A percentile compares a stretch with the other conserved stretches of the same genome.
Evolutionary conservation across 2,113 vertebrate species (phyloP).

Genomic region (Gyps fulvus): DNA sequence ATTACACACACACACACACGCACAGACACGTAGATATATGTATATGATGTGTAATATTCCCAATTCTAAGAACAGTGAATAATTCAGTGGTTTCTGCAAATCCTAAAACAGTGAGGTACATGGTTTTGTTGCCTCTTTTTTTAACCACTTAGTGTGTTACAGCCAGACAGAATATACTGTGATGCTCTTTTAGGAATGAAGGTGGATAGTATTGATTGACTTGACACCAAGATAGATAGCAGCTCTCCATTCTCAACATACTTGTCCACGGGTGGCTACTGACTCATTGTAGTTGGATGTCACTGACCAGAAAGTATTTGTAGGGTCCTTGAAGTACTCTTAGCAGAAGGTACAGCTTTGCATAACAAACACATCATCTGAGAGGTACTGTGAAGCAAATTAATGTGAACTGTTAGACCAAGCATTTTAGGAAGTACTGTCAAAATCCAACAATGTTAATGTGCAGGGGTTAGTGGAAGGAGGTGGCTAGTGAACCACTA

Average conservation of each 20-base stretch:
- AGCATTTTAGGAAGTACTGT: neutral
- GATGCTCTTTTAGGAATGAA: neutral
- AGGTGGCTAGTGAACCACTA: neutral
- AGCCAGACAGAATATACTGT: neutral
- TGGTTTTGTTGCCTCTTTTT: neutral
- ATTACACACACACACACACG: too few species aligned
- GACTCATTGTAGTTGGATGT: neutral
- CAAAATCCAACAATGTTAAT: neutral
- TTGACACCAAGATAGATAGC: neutral
- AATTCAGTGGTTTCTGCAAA: neutral
- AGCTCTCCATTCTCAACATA: neutral
- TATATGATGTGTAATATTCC: neutral
- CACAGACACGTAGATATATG: rapidly evolving
- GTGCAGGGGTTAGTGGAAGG: neutral
- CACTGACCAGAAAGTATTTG: neutral
- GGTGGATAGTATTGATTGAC: neutral
- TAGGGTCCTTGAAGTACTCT: neutral
- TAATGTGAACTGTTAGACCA: neutral
- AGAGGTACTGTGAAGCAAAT: neutral
- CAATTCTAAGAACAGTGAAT: neutral
- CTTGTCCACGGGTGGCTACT: neutral
- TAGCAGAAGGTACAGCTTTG: neutral
- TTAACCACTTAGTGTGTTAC: neutral
- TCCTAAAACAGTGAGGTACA: neutral
- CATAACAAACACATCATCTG: neutral